These are phyloP conservation scores for Pluvianellus socialis DNA, from an alignment of 2,113 vertebrate species.

Conservation along the genomic window DNA sequence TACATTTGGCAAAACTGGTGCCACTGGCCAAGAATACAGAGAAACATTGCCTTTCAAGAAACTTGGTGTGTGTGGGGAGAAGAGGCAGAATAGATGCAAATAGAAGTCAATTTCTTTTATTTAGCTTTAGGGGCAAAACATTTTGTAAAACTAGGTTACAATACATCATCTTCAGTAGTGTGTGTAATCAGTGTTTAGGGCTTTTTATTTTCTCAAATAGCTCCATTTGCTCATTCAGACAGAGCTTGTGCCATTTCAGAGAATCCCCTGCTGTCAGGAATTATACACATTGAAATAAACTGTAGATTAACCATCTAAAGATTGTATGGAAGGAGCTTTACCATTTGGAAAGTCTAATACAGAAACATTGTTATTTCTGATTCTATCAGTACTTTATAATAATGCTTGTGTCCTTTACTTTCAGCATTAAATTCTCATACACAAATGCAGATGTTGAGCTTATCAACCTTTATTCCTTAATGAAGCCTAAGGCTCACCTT, in stretches of 20 bases:
- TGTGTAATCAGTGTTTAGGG: slow-evolving; percentile 18
- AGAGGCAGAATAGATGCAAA: not conserved
- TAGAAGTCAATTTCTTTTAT: not conserved
- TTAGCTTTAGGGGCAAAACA: not conserved
- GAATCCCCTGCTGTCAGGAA: not conserved
- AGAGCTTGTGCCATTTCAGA: not conserved
- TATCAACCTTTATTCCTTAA: slow-evolving; percentile 1
- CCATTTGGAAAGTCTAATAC: not conserved
- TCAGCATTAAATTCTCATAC: not conserved
- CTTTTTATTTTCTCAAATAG: slow-evolving; percentile 29
- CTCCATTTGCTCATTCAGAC: slow-evolving; percentile 44
- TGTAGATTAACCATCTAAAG: not conserved
- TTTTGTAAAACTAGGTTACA: slow-evolving; percentile 2
- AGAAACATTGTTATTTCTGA: not conserved
- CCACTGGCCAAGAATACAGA: slow-evolving; percentile 40
- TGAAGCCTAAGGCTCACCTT: slow-evolving; percentile 49
- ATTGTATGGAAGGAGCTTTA: not conserved
- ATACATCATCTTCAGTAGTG: slow-evolving; percentile 14
- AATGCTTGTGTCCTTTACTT: not conserved
- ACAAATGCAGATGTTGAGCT: not conserved
- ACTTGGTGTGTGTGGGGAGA: not conserved
- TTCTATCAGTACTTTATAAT: not conserved
- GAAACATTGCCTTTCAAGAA: slow-evolving; percentile 2
- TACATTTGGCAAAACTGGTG: slow-evolving; percentile 27
- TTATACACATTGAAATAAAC: not conserved